A percentile compares a stretch with the other conserved stretches of the same genome.
phyloP scores from a whole-genome alignment of 2,797 vertebrate genomes.

The Onychomys arenicola region DNA sequence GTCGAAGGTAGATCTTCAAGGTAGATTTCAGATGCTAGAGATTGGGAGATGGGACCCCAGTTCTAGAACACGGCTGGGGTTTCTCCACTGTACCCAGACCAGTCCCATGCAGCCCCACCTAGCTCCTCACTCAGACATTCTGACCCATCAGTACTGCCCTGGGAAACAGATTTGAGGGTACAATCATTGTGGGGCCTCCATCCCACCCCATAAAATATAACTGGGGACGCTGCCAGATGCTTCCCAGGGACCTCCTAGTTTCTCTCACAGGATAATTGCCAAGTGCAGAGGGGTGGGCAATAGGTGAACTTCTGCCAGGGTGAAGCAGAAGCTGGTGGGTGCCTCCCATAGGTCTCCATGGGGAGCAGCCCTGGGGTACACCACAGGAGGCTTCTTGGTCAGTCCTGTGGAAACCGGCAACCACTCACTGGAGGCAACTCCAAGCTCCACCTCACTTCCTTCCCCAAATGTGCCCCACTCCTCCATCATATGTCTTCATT shows the following conservation, averaged over 20 bases:
- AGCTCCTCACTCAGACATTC: too few relatives aligned
- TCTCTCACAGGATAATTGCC: neutral
- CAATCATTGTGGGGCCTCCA: neutral
- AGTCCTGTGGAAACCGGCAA: neutral
- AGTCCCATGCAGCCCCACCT: fast-evolving
- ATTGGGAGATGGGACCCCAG: neutral
- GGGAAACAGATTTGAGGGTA: neutral
- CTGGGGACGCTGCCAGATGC: neutral
- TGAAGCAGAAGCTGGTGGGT: neutral
- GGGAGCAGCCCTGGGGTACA: neutral
- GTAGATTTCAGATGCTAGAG: neutral
- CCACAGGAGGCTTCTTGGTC: neutral
- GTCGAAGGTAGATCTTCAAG: neutral
- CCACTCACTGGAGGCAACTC: neutral
- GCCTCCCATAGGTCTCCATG: neutral
- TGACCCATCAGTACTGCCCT: neutral
- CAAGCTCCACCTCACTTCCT: neutral
- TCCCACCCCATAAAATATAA: neutral
- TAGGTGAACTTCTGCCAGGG: neutral
- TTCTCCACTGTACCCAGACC: neutral
- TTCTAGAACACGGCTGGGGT: neutral
- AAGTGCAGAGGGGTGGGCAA: neutral
- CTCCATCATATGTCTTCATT: neutral
- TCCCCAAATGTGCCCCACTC: neutral
- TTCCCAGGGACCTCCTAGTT: neutral